Conservation (phyloP, 2,113 vertebrate species). For the Sturnira hondurensis region DNA sequence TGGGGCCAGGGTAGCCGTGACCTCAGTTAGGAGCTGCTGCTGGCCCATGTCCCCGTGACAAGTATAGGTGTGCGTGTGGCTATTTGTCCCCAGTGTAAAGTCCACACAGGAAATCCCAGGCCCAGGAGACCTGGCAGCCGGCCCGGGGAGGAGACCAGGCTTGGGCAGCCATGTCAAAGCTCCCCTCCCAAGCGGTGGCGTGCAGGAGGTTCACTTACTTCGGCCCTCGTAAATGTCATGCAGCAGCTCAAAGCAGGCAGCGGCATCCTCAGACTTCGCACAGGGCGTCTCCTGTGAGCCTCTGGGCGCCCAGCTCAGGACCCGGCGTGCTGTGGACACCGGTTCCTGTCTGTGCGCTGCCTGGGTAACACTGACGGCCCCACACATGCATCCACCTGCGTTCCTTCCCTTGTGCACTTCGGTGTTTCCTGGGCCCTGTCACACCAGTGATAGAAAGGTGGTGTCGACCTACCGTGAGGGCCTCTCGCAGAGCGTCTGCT, state of each 20-base stretch:
- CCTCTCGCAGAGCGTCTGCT: too few species aligned
- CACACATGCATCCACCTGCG: neutral
- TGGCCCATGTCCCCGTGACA: neutral
- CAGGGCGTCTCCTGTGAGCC: neutral
- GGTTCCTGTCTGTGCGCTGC: rapidly evolving
- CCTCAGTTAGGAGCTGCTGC: too few species aligned
- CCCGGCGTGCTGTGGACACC: neutral
- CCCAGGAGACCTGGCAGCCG: neutral
- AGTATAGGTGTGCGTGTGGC: neutral
- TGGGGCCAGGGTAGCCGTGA: neutral
- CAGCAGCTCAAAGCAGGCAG: neutral
- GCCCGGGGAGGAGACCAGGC: neutral
- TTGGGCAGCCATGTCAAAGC: too few species aligned
- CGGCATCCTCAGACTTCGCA: neutral
- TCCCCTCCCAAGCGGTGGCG: neutral
- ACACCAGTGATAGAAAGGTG: too few species aligned
- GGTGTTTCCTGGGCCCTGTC: too few species aligned
- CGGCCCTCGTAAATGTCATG: neutral
- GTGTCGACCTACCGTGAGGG: neutral
- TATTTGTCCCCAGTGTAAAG: neutral
- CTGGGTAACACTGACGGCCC: too few species aligned
- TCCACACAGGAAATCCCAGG: neutral
- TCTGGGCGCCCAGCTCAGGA: neutral
- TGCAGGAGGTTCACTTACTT: neutral
- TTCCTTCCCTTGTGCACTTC: neutral